Base-by-base conservation (phyloP, 2,888 invertebrate species). In the Lasioglossum lativentre region DNA sequence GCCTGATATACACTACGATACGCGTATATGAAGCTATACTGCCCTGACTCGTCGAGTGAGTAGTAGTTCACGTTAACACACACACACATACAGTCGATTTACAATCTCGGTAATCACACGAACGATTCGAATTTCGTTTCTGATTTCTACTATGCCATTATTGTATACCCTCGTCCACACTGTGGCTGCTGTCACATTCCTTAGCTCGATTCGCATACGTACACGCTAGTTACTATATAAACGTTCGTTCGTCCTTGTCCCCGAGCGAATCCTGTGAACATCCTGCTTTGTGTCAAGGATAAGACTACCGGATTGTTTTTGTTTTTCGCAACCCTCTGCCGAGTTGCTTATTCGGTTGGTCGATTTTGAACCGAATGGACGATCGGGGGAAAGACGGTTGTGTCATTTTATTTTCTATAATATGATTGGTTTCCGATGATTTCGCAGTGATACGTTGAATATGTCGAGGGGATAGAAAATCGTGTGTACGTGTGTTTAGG, bases 21-120 rank as follows among this genome's bases (percentile, higher is more conserved):
- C 92, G 91, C 91, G 92, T 94, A 93, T 93, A 95, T 95, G 95
- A 94, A 93, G 94, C 94, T 94, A 93, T 93, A 92, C 94, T 94
- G 93, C 91, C 94, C 93, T 93, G 93, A 93, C 92, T 94, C 93
- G 92, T 94, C 93, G 92, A 94, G 95, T 95, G 91, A 94, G 95
- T 95, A 93, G 42, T 78, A 85, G 71, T 78, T 78, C 8, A 68
- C 30, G 34, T 63, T 27, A 79, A 40, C 45, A 27, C 63, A 76
- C 19, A 47, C 45, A n/a, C n/a, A n/a, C 47, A 52, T 14, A 76
- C 42, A 3, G 16, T 45, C 45, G 23, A 70, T 23, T 5, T 38
- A 23, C 2, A 4, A 10, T 40, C 1, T 40, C 42, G 16, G 66
- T 73, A 27, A 10, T 56, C 56, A 10, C 10, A 56, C 56, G 27